Conservation (phyloP, 2,797 vertebrate species). For the Pseudomugil gertrudae region DNA sequence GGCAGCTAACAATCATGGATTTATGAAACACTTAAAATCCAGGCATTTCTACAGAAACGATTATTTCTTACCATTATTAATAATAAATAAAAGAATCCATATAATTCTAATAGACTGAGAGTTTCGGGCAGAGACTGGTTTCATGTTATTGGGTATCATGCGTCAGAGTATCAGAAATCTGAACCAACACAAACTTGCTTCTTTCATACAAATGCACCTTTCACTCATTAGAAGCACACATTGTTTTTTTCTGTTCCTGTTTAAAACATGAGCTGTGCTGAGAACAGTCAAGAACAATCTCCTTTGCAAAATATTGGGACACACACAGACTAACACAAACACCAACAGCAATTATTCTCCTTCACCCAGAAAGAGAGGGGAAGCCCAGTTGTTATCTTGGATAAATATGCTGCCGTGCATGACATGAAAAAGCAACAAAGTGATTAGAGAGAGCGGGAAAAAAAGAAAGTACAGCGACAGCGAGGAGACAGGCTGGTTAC, state of each 20-base stretch:
- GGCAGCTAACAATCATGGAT: background rate
- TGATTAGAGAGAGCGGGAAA: slow-evolving; percentile 53
- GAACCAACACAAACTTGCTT: background rate
- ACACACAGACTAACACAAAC: slow-evolving; percentile 47
- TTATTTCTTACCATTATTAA: background rate
- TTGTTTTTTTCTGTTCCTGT: slow-evolving; percentile 41
- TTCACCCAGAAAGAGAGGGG: slow-evolving; percentile 73
- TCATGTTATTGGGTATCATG: background rate
- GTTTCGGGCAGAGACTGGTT: background rate
- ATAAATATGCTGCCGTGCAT: slow-evolving; percentile 79
- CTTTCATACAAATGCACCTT: background rate
- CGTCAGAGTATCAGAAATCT: background rate
- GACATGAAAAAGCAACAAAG: slow-evolving; percentile 77
- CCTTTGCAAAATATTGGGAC: slow-evolving; percentile 30
- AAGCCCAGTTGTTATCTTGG: slow-evolving; percentile 78
- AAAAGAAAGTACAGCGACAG: slow-evolving; percentile 46
- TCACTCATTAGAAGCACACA: slow-evolving; percentile 12
- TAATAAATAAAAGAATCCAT: background rate
- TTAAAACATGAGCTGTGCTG: slow-evolving; percentile 44
- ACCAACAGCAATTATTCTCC: slow-evolving; percentile 76
- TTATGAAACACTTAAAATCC: background rate
- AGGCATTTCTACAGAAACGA: background rate
- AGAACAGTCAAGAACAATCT: slow-evolving; percentile 38
- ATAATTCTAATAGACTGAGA: background rate
- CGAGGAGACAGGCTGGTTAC: slow-evolving; percentile 37